phyloP scores from a whole-genome alignment of 2,113 vertebrate genomes.

The Oreotrochilus melanogaster region DNA sequence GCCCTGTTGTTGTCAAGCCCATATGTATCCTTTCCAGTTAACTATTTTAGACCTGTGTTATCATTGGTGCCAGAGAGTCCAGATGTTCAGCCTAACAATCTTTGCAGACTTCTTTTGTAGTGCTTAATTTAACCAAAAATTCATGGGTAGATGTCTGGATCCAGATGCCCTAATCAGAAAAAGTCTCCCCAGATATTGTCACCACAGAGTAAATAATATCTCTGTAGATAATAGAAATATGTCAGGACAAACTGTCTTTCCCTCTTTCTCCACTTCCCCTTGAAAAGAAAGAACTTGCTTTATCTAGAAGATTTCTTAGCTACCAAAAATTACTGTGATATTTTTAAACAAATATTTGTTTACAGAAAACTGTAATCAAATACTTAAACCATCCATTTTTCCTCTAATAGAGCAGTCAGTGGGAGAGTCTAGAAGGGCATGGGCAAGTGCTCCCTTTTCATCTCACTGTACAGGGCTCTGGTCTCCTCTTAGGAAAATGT shows the following conservation, averaged over 20 bases:
- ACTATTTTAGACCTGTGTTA: background rate
- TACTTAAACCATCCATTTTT: background rate
- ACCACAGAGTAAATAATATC: background rate
- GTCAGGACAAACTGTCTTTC: background rate
- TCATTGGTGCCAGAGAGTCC: background rate
- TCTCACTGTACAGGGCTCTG: background rate
- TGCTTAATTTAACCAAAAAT: background rate
- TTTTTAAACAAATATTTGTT: background rate
- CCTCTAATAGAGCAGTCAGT: background rate
- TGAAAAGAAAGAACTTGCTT: background rate
- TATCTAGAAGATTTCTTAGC: background rate
- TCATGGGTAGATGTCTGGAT: background rate
- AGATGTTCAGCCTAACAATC: background rate
- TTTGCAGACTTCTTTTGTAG: background rate
- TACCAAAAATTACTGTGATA: background rate
- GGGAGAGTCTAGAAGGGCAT: background rate
- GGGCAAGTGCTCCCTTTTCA: background rate
- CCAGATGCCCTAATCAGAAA: background rate
- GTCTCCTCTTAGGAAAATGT: background rate
- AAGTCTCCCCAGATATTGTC: background rate
- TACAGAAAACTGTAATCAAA: background rate
- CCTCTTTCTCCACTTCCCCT: background rate
- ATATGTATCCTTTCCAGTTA: background rate
- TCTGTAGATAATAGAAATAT: background rate
- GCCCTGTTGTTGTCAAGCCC: background rate